A percentile compares a stretch with the other conserved stretches of the same genome.
Evolutionary conservation across 92 coral and sea anemone genomes (phyloP).

Genomic region (Galaxea fascicularis): DNA sequence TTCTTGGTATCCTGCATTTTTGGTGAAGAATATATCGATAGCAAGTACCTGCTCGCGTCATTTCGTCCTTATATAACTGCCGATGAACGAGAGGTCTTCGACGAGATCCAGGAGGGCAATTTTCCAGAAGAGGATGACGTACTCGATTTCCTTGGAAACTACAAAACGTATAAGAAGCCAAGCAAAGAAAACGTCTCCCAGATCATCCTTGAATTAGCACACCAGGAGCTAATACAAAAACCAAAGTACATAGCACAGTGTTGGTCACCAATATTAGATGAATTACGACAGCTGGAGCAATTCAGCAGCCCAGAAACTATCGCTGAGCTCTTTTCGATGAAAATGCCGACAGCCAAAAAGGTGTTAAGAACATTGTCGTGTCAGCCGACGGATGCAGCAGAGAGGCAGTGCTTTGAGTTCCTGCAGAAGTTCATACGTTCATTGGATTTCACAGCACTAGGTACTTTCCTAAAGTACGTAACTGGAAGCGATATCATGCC

Average conservation of each 20-base stretch:
- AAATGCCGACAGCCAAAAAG: no score
- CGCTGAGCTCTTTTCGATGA: no score
- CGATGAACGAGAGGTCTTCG: slow-evolving; percentile 47
- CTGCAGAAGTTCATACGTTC: slow-evolving; percentile 53
- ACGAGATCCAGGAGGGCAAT: slow-evolving; percentile 27
- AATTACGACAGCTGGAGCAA: no score
- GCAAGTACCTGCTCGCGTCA: slow-evolving; percentile 54
- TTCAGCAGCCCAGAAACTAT: no score
- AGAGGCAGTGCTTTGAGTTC: slow-evolving; percentile 48
- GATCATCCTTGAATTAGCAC: no score
- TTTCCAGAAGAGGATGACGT: slow-evolving; percentile 58
- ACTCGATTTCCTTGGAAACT: slow-evolving; percentile 55
- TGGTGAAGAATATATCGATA: slow-evolving; percentile 55
- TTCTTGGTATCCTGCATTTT: slow-evolving; percentile 57
- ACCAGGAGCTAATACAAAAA: no score
- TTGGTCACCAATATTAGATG: no score
- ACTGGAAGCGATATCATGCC: no score
- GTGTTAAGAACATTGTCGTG: no score
- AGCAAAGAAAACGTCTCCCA: no score
- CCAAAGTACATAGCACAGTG: no score
- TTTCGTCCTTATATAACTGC: slow-evolving; percentile 47
- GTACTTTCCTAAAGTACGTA: slow-evolving; percentile 51
- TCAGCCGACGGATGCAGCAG: slow-evolving; percentile 46
- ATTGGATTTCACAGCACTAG: slow-evolving; percentile 31
- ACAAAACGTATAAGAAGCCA: no score